A percentile compares a stretch with the other conserved stretches of the same genome.
These are phyloP conservation scores for Laticauda laticaudata DNA, from an alignment of 2,113 vertebrate genomes.

Conservation along the genomic window DNA sequence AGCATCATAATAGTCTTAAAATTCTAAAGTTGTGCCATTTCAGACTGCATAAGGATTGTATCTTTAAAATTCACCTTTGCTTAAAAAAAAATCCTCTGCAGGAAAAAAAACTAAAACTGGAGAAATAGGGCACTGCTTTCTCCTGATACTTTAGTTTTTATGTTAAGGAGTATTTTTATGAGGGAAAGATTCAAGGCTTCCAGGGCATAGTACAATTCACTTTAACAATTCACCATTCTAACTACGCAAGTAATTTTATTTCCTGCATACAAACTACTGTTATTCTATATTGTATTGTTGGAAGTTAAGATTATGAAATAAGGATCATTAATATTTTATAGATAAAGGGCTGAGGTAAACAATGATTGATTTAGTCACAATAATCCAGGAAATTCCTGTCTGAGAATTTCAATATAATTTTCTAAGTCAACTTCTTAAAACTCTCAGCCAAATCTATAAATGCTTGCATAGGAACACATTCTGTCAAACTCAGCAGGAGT, in stretches of 20 bases:
- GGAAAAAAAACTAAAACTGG: not conserved
- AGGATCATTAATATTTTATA: not conserved
- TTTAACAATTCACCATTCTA: not conserved
- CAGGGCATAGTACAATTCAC: not conserved
- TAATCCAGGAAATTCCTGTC: not conserved
- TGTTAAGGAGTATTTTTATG: not conserved
- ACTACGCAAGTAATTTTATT: not conserved
- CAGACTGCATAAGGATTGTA: not conserved
- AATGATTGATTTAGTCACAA: not conserved
- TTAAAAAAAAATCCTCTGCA: not conserved
- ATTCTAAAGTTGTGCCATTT: not conserved
- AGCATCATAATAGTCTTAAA: not conserved
- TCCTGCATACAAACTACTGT: not conserved
- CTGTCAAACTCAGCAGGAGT: not conserved
- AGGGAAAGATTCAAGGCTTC: not conserved
- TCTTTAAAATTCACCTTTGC: not conserved
- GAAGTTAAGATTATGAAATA: not conserved
- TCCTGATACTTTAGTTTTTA: not conserved
- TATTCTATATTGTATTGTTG: not conserved
- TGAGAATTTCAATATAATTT: not conserved
- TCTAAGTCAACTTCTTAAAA: not conserved
- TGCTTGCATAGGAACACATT: no score
- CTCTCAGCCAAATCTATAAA: not conserved
- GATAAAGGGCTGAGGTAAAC: not conserved
- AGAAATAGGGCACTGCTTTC: not conserved